phyloP scores from a whole-genome alignment of 2,888 invertebrate species.

The Arenicola marina region DNA sequence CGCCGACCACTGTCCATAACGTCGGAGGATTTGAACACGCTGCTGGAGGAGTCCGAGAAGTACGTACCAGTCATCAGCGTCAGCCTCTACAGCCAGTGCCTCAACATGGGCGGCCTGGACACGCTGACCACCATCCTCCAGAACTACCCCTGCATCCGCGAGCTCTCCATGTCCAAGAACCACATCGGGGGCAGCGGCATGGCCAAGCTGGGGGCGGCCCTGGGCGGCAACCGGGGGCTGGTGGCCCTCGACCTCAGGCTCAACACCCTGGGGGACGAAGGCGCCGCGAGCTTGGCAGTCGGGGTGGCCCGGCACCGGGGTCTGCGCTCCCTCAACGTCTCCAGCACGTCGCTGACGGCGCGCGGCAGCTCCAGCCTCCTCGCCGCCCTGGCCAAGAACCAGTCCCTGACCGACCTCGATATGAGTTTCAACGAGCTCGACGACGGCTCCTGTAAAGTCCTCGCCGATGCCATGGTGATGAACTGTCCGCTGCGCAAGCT shows the following conservation, averaged over 20 bases:
- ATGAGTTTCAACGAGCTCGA: slow-evolving; percentile 55
- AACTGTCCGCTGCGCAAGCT: slow-evolving; percentile 47
- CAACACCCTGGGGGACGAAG: slow-evolving; percentile 47
- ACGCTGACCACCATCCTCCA: slow-evolving; percentile 42
- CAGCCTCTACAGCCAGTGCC: slow-evolving; percentile 48
- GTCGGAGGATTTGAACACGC: slow-evolving; percentile 29
- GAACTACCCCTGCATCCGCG: slow-evolving; percentile 47
- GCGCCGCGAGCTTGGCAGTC: slow-evolving; percentile 42
- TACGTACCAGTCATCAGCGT: slow-evolving; percentile 53
- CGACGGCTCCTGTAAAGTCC: slow-evolving; percentile 45
- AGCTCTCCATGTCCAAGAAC: slow-evolving; percentile 53
- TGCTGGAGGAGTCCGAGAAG: slow-evolving; percentile 28
- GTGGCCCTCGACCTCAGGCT: slow-evolving; percentile 50
- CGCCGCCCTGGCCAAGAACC: slow-evolving; percentile 41
- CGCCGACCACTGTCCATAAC: slow-evolving; percentile 26
- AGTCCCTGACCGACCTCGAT: slow-evolving; percentile 49
- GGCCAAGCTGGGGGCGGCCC: slow-evolving; percentile 37
- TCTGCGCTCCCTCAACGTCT: slow-evolving; percentile 47
- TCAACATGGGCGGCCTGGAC: slow-evolving; percentile 41
- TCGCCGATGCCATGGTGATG: slow-evolving; percentile 44
- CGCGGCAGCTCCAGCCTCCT: slow-evolving; percentile 42
- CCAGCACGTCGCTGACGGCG: slow-evolving; percentile 48
- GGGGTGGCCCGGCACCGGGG: slow-evolving; percentile 42
- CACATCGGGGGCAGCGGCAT: slow-evolving; percentile 47
- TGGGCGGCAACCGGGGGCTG: slow-evolving; percentile 38